Percentiles rank a stretch among this genome's conserved stretches.
Evolutionary conservation across 2,113 vertebrate genomes (phyloP).

Genomic region (Clupea harengus): DNA sequence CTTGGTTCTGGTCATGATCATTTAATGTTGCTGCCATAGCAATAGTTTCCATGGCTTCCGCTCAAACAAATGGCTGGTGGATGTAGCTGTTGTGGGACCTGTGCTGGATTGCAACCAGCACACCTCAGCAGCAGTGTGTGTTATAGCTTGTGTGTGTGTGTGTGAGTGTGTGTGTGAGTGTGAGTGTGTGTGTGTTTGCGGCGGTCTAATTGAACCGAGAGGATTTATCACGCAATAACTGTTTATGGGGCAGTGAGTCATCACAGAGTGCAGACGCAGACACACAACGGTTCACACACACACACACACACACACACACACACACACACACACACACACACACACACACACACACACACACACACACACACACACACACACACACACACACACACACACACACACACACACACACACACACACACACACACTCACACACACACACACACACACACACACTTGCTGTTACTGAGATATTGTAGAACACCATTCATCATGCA

Average conservation of each 20-base stretch:
- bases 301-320: neutral
- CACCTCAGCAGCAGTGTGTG: neutral
- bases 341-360: constrained; percentile 4
- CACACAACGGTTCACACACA: neutral
- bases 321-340: neutral
- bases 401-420: neutral
- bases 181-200: neutral
- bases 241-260: neutral
- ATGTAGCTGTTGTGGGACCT: neutral
- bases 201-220: neutral
- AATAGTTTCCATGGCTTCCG: neutral
- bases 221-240: neutral
- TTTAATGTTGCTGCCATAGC: neutral
- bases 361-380: constrained; percentile 8
- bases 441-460: no score
- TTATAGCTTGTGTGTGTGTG: neutral
- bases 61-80: neutral
- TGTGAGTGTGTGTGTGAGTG: neutral
- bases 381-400: neutral
- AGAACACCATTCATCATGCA: neutral
- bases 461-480: neutral
- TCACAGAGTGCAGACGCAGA: neutral
- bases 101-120: neutral
- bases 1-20: neutral
- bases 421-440: no score